These are phyloP conservation scores for Holothuria glaberrima DNA, from an alignment of 35 echinoderm and acorn worm genomes.

Conservation along the genomic window DNA sequence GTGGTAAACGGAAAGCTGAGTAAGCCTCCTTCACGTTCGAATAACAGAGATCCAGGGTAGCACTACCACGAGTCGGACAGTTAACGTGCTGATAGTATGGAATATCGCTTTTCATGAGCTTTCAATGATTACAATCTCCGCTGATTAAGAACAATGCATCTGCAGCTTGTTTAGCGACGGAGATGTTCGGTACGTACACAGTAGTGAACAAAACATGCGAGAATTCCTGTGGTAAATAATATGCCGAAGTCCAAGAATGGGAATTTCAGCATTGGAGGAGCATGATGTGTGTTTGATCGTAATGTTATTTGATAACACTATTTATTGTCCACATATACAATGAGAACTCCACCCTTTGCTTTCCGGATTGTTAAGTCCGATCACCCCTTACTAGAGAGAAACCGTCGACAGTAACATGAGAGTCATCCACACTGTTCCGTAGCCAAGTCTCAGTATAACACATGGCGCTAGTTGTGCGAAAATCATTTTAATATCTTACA, in stretches of 20 bases:
- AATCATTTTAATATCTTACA: conserved; percentile 47
- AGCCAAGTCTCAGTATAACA: conserved; percentile 75
- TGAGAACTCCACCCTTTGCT: conserved; percentile 53
- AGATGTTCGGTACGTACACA: conserved; percentile 50
- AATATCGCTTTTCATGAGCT: too few relatives aligned
- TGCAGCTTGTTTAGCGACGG: conserved; percentile 18
- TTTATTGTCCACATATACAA: conserved; percentile 66
- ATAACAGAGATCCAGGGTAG: too few relatives aligned
- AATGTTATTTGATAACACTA: conserved; percentile 74
- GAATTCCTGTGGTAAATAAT: conserved; percentile 55
- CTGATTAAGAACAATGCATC: conserved; percentile 61
- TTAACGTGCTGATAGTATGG: too few relatives aligned
- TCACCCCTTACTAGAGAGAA: conserved; percentile 64
- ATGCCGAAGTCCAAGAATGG: conserved; percentile 46
- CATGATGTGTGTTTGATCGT: conserved; percentile 62
- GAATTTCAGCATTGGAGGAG: conserved; percentile 57
- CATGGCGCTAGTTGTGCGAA: conserved; percentile 25
- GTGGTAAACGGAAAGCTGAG: too few relatives aligned
- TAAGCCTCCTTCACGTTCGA: too few relatives aligned
- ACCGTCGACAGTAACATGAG: conserved; percentile 52
- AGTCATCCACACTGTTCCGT: neutral
- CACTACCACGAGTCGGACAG: too few relatives aligned
- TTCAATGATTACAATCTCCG: conserved; percentile 1
- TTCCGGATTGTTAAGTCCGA: conserved; percentile 37
- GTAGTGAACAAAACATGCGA: conserved; percentile 35